These are phyloP conservation scores for Melolontha melolontha DNA, from an alignment of 2,888 invertebrate genomes.

Conservation along the genomic window DNA sequence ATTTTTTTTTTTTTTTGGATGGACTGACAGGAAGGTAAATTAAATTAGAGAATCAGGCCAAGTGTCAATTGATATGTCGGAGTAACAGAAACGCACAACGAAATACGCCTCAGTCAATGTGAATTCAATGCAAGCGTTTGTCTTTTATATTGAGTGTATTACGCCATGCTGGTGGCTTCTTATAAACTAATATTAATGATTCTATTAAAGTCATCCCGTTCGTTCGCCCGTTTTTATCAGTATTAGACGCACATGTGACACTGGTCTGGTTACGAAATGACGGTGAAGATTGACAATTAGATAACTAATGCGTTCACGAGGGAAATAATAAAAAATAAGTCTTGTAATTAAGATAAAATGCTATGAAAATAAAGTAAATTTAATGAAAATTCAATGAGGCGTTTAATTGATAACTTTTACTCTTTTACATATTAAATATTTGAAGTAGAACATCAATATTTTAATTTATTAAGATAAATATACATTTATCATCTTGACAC, in stretches of 20 bases:
- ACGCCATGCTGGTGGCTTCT: slow-evolving; percentile 20
- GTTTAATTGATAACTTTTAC: no score
- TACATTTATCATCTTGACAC: no score
- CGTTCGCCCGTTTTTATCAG: slow-evolving; percentile 36
- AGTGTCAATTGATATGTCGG: slow-evolving; percentile 20
- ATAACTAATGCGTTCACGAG: slow-evolving; percentile 32
- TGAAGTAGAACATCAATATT: no score
- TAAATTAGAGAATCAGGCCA: slow-evolving; percentile 30
- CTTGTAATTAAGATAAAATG: slow-evolving; percentile 12
- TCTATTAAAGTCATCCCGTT: slow-evolving; percentile 38
- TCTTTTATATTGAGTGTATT: slow-evolving; percentile 13
- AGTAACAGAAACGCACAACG: neutral
- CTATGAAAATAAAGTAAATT: neutral
- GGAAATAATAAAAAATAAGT: slow-evolving; percentile 4
- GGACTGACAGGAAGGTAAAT: slow-evolving; percentile 22
- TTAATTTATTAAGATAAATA: no score
- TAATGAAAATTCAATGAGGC: no score
- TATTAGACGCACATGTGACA: slow-evolving; percentile 17
- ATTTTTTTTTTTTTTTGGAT: slow-evolving; percentile 8
- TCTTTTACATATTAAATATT: no score
- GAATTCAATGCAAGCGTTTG: slow-evolving; percentile 17
- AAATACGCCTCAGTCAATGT: neutral
- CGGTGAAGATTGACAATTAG: slow-evolving; percentile 41
- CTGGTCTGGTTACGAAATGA: slow-evolving; percentile 25
- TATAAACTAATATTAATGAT: slow-evolving; percentile 42